Conservation (phyloP, 2,888 invertebrate species). For the Platypus cylindrus region DNA sequence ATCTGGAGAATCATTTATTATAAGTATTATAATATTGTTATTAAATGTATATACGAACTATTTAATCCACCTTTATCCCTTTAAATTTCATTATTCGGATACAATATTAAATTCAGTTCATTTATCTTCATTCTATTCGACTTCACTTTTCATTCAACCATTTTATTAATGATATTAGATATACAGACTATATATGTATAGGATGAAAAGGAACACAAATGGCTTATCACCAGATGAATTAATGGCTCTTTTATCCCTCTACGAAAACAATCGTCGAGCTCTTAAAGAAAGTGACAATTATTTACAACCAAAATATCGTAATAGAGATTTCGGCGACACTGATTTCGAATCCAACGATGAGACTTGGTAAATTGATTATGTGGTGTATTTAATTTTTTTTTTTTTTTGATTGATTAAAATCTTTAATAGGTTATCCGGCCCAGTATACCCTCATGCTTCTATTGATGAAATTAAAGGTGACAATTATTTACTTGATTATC, state of each 20-base stretch:
- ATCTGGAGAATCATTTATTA: too few relatives aligned
- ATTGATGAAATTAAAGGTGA: slow-evolving; percentile 30
- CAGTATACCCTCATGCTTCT: slow-evolving; percentile 37
- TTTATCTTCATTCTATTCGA: too few relatives aligned
- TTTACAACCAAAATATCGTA: slow-evolving; percentile 35
- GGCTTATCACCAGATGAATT: slow-evolving; percentile 50
- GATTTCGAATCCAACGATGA: slow-evolving; percentile 40
- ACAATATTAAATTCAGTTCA: too few relatives aligned
- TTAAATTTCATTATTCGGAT: too few relatives aligned
- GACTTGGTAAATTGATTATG: slow-evolving; percentile 34
- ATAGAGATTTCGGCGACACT: slow-evolving; percentile 39
- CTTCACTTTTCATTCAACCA: too few relatives aligned
- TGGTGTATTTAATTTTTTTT: not conserved
- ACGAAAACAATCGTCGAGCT: slow-evolving; percentile 42
- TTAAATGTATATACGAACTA: too few relatives aligned
- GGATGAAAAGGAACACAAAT: slow-evolving; percentile 48
- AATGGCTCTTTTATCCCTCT: slow-evolving; percentile 44
- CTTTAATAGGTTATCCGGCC: slow-evolving; percentile 35
- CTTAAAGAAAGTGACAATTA: slow-evolving; percentile 22
- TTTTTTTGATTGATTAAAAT: not conserved
- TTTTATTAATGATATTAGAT: slow-evolving; percentile 1
- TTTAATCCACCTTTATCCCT: too few relatives aligned
- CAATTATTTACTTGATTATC: slow-evolving; percentile 24
- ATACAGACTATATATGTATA: slow-evolving; percentile 18
- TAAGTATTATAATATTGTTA: too few relatives aligned